phyloP scores from a whole-genome alignment of 2,113 vertebrate genomes.

The Eurypyga helias region DNA sequence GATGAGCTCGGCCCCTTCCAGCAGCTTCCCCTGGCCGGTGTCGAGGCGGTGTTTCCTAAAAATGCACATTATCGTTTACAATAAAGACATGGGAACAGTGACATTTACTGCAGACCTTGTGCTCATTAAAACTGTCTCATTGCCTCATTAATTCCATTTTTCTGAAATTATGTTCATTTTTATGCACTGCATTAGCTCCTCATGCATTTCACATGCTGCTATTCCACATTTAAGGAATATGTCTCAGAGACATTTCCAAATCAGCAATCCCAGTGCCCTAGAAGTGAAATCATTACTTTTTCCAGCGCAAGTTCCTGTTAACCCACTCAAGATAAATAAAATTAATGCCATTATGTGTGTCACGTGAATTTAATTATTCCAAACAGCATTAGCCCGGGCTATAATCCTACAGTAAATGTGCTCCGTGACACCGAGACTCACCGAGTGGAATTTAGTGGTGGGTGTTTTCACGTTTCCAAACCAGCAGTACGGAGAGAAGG shows the following conservation, averaged over 20 bases:
- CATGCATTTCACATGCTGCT: slow-evolving; percentile 52
- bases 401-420: not conserved
- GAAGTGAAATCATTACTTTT: slow-evolving; percentile 56
- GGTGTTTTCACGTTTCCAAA: not conserved
- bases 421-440: not conserved
- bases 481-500: not conserved
- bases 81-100: slow-evolving; percentile 35
- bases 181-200: slow-evolving; percentile 23
- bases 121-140: slow-evolving; percentile 62
- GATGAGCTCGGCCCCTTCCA: not conserved
- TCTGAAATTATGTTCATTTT: slow-evolving; percentile 55
- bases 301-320: slow-evolving; percentile 53
- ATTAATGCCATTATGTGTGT: slow-evolving; percentile 63
- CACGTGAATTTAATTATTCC: slow-evolving; percentile 69
- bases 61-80: not conserved
- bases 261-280: slow-evolving; percentile 34
- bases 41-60: not conserved
- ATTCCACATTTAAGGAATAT: slow-evolving; percentile 33
- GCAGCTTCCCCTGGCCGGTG: not conserved
- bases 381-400: slow-evolving; percentile 52
- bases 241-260: slow-evolving; percentile 36
- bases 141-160: slow-evolving; percentile 67
- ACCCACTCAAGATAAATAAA: slow-evolving; percentile 75
- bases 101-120: slow-evolving; percentile 59
- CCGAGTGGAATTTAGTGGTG: not conserved